Evolutionary conservation across 1,140 invertebrate species (phyloP).

Genomic region (Drosophila pachea): DNA sequence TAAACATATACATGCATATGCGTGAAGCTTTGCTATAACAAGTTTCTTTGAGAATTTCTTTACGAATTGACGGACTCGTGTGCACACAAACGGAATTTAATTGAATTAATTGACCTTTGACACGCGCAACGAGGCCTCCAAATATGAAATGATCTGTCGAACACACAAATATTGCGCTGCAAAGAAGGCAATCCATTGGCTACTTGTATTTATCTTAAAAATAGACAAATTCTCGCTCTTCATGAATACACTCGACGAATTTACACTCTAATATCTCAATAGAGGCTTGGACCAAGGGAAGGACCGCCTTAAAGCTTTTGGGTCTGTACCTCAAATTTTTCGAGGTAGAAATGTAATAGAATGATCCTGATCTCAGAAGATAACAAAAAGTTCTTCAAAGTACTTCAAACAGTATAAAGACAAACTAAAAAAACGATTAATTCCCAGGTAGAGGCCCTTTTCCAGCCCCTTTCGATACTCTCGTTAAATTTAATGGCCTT

Average conservation of each 20-base stretch:
- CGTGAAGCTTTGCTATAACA: slow-evolving; percentile 1
- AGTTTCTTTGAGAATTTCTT: background rate
- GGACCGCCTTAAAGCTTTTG: no score
- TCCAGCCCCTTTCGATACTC: slow-evolving; percentile 14
- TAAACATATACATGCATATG: slow-evolving; percentile 23
- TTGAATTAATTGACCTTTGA: slow-evolving; percentile 78
- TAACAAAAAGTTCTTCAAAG: no score
- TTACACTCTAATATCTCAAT: no score
- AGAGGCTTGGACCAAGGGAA: no score
- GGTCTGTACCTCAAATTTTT: no score
- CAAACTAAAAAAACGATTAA: no score
- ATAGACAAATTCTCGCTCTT: background rate
- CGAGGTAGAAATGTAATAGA: no score
- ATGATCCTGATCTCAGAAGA: no score
- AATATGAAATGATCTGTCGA: slow-evolving; percentile 49
- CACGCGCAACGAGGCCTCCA: slow-evolving; percentile 44
- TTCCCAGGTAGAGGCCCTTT: background rate
- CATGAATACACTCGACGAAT: no score
- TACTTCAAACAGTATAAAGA: no score
- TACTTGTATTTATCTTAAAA: background rate
- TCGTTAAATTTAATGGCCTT: slow-evolving; percentile 60
- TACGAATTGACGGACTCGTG: background rate
- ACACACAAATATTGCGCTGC: slow-evolving; percentile 36
- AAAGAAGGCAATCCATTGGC: slow-evolving; percentile 3
- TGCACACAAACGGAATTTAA: slow-evolving; percentile 58